phyloP scores from a whole-genome alignment of 2,888 invertebrate genomes.

The Leptopilina syphax region DNA sequence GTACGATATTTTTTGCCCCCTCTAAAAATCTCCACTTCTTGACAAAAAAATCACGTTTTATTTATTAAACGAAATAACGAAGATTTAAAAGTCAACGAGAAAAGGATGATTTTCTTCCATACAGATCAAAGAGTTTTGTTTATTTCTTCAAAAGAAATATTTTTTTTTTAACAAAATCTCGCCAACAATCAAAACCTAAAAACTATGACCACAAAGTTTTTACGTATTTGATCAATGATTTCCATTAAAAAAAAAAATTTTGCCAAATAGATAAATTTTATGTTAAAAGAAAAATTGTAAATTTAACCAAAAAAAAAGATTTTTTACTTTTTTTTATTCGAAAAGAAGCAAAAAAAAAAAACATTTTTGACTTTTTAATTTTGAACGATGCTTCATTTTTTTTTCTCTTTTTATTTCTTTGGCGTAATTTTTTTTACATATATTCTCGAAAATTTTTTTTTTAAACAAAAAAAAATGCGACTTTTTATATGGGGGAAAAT shows the following conservation, averaged over 20 bases:
- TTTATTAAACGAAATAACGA: background rate
- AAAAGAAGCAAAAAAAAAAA: background rate
- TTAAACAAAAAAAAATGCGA: background rate
- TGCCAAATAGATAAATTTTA: slow-evolving; percentile 13
- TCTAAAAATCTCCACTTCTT: background rate
- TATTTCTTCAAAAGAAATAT: slow-evolving; percentile 43
- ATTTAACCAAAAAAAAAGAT: no score
- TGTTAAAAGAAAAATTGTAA: no score
- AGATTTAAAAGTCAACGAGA: slow-evolving; percentile 27
- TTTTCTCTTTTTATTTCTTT: slow-evolving; percentile 15
- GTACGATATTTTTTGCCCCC: slow-evolving; percentile 1
- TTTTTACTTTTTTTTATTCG: background rate
- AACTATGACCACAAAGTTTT: slow-evolving; percentile 6
- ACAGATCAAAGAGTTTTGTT: slow-evolving; percentile 36
- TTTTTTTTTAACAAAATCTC: slow-evolving; percentile 40
- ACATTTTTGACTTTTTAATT: background rate
- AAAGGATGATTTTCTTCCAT: background rate
- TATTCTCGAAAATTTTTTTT: background rate
- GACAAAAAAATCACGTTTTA: background rate
- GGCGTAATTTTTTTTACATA: background rate
- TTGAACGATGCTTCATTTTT: background rate
- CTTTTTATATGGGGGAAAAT: slow-evolving; percentile 13
- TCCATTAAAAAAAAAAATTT: background rate
- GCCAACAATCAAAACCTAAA: slow-evolving; percentile 15
- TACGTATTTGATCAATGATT: background rate